Evolutionary conservation across 2,888 invertebrate species (phyloP).

Genomic region (Capitulum mitella): DNA sequence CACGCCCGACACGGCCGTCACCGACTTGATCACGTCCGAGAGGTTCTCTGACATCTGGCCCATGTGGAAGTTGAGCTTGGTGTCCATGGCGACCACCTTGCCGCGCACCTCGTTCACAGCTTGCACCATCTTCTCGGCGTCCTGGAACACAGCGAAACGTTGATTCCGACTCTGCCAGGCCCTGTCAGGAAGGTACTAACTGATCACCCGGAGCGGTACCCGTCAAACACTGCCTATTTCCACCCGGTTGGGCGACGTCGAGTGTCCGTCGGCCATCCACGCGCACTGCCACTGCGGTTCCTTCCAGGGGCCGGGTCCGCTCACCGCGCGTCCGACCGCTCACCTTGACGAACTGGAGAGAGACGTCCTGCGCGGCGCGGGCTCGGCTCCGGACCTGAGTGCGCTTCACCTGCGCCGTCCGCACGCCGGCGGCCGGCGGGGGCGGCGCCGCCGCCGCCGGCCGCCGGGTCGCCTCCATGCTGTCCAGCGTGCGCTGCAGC

Average conservation of each 20-base stretch:
- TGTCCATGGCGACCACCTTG: conserved; percentile 67
- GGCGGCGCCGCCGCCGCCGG: background rate
- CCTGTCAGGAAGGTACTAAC: too few relatives aligned
- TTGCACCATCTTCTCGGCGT: conserved; percentile 28
- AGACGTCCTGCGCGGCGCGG: background rate
- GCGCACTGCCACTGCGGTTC: too few relatives aligned
- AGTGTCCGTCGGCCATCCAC: too few relatives aligned
- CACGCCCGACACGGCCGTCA: conserved; percentile 52
- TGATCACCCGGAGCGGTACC: too few relatives aligned
- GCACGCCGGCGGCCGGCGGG: background rate
- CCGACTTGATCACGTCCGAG: conserved; percentile 66
- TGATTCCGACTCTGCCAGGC: too few relatives aligned
- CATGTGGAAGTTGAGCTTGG: conserved; percentile 75
- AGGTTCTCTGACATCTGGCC: conserved; percentile 74
- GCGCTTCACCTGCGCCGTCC: background rate
- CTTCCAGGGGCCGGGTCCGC: too few relatives aligned
- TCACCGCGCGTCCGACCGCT: too few relatives aligned
- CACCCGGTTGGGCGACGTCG: too few relatives aligned
- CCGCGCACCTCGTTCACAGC: conserved; percentile 62
- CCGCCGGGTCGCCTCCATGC: background rate
- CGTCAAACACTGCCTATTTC: too few relatives aligned
- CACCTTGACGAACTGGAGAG: background rate
- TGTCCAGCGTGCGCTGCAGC: conserved; percentile 3
- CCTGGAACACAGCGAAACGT: background rate
- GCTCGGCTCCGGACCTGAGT: background rate